phyloP scores from a whole-genome alignment of 2,888 invertebrate species.

The Dryococelus australis region DNA sequence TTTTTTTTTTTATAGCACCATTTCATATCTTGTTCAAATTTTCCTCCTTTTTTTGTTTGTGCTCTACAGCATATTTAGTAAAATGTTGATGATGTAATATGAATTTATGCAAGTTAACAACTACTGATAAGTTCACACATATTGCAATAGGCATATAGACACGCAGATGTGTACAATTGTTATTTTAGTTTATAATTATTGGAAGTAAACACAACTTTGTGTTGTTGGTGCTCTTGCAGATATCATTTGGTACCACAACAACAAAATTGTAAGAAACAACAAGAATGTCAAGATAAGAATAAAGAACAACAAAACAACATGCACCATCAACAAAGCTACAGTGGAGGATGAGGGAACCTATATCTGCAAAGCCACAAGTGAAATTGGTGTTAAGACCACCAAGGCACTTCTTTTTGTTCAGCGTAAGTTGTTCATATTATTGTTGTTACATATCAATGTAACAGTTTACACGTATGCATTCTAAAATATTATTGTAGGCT shows the following conservation, averaged over 20 bases:
- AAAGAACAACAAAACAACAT: slow-evolving; percentile 73
- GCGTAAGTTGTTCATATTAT: slow-evolving; percentile 53
- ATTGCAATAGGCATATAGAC: no score
- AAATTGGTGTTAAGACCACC: slow-evolving; percentile 80
- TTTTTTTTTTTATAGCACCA: no score
- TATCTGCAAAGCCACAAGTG: slow-evolving; percentile 85
- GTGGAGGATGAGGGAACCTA: slow-evolving; percentile 78
- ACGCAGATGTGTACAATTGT: no score
- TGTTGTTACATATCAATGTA: not conserved
- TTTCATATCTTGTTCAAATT: no score
- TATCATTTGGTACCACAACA: slow-evolving; percentile 87
- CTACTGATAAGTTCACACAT: no score
- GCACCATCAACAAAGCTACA: slow-evolving; percentile 70
- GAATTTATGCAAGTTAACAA: no score
- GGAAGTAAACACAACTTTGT: not conserved
- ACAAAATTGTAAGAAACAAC: slow-evolving; percentile 78
- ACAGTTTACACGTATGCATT: no score
- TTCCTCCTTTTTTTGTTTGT: no score
- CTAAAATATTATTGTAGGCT: no score
- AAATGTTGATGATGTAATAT: no score
- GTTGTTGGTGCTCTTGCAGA: slow-evolving; percentile 62
- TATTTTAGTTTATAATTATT: no score
- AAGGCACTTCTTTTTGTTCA: slow-evolving; percentile 79
- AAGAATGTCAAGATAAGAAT: slow-evolving; percentile 75
- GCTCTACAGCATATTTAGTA: no score